These are phyloP conservation scores for Trematomus bernacchii DNA, from an alignment of 2,797 vertebrate species.

Conservation along the genomic window DNA sequence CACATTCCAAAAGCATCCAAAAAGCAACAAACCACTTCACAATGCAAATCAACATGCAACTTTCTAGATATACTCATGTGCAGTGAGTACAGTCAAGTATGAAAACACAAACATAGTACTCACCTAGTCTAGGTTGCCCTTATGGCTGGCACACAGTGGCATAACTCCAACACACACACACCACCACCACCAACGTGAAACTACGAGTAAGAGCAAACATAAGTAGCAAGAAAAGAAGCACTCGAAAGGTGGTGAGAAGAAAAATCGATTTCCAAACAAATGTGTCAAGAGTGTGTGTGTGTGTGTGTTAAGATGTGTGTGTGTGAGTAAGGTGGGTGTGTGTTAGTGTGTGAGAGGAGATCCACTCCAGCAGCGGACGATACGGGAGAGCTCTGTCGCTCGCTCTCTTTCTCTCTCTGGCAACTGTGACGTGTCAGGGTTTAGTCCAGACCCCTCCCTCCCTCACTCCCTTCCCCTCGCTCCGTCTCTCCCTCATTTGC, in stretches of 20 bases:
- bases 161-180: conserved; percentile 75
- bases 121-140: conserved; percentile 81
- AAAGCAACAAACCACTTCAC: conserved; percentile 9
- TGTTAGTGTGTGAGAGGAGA: conserved; percentile 65
- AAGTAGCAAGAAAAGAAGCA: conserved; percentile 54
- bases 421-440: conserved; percentile 74
- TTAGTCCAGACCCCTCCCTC: conserved; percentile 75
- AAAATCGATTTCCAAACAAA: conserved; percentile 57
- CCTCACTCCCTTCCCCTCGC: conserved; percentile 63
- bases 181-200: conserved; percentile 57
- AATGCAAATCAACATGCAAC: conserved; percentile 32
- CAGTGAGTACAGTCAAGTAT: conserved; percentile 37
- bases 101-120: conserved; percentile 70
- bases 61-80: conserved; percentile 22
- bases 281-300: conserved; percentile 44
- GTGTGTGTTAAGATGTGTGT: conserved; percentile 14
- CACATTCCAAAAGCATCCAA: neutral
- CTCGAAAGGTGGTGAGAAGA: conserved; percentile 47
- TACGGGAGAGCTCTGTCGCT: conserved; percentile 60
- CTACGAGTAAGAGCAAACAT: conserved; percentile 62
- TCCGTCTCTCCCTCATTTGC: conserved; percentile 59
- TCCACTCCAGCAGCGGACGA: conserved; percentile 64
- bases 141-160: conserved; percentile 74
- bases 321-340: conserved; percentile 43
- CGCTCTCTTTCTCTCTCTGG: conserved; percentile 54